Evolutionary conservation across 2,113 vertebrate genomes (phyloP).

Genomic region (Formicarius rufipectus): DNA sequence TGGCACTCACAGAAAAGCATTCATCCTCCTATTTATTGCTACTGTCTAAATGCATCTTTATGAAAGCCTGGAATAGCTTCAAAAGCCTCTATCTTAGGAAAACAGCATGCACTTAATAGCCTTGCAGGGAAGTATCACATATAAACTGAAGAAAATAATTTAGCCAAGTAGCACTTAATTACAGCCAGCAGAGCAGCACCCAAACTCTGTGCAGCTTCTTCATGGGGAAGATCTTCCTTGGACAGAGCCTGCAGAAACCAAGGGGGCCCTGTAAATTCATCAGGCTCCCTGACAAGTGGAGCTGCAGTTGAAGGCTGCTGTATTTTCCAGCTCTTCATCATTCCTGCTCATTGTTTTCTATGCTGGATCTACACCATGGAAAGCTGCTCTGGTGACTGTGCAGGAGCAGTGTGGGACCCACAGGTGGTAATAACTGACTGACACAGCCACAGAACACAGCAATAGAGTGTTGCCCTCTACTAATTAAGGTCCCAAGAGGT

Average conservation of each 20-base stretch:
- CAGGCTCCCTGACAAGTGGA: not conserved
- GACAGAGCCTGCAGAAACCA: not conserved
- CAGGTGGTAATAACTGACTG: not conserved
- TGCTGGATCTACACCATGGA: not conserved
- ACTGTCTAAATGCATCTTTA: not conserved
- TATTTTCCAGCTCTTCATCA: not conserved
- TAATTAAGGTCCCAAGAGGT: not conserved
- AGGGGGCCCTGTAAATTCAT: not conserved
- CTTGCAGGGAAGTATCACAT: conserved; percentile 34
- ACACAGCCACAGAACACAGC: not conserved
- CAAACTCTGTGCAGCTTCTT: not conserved
- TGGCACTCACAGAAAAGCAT: not conserved
- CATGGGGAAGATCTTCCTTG: not conserved
- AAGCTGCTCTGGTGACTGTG: not conserved
- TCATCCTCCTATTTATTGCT: not conserved
- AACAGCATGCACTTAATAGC: conserved; percentile 17
- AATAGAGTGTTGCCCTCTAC: not conserved
- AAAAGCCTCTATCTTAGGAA: conserved; percentile 32
- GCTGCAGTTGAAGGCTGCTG: not conserved
- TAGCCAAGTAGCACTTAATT: conserved; percentile 30
- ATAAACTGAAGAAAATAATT: not conserved
- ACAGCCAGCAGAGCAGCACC: not conserved
- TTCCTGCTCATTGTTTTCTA: not conserved
- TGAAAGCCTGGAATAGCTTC: conserved; percentile 18
- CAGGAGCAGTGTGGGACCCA: not conserved